These are phyloP conservation scores for Rhinichthys klamathensis DNA, from an alignment of 2,113 vertebrate species.

Conservation along the genomic window DNA sequence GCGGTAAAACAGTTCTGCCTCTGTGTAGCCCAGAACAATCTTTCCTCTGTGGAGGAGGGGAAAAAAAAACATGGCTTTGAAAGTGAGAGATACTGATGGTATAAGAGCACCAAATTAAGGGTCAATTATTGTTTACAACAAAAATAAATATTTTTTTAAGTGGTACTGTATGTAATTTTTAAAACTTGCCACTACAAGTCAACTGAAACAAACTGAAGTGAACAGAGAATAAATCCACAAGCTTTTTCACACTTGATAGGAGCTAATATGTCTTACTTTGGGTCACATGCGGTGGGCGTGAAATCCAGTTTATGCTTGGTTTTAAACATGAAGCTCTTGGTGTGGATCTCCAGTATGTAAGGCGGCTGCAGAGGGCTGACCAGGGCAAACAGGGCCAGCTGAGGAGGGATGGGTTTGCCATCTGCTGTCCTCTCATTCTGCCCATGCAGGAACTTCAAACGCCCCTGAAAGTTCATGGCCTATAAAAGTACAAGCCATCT, in stretches of 20 bases:
- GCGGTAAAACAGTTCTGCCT: slow-evolving; percentile 72
- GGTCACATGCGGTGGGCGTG: slow-evolving; percentile 82
- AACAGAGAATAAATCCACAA: neutral
- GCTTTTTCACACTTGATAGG: neutral
- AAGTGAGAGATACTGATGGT: neutral
- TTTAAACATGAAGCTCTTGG: slow-evolving; percentile 86
- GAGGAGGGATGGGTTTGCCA: slow-evolving; percentile 75
- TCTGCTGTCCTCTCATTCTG: slow-evolving; percentile 85
- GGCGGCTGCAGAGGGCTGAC: slow-evolving; percentile 83
- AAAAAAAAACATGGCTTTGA: slow-evolving; percentile 12
- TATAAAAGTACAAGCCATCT: slow-evolving; percentile 59
- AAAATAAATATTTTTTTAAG: neutral
- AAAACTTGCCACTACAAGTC: neutral
- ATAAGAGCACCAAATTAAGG: neutral
- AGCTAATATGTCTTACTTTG: slow-evolving; percentile 75
- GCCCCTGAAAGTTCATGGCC: slow-evolving; percentile 88
- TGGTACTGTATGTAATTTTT: neutral
- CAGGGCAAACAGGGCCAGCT: slow-evolving; percentile 84
- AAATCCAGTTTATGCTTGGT: slow-evolving; percentile 89
- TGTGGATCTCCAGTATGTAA: slow-evolving; percentile 85
- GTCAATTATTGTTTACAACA: neutral
- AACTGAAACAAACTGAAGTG: neutral
- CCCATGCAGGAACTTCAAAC: slow-evolving; percentile 84
- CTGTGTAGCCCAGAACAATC: slow-evolving; percentile 75
- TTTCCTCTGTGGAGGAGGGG: slow-evolving; percentile 70